A percentile compares a stretch with the other conserved stretches of the same genome.
phyloP scores from a whole-genome alignment of 2,113 vertebrate genomes.

The Pseudopipra pipra region DNA sequence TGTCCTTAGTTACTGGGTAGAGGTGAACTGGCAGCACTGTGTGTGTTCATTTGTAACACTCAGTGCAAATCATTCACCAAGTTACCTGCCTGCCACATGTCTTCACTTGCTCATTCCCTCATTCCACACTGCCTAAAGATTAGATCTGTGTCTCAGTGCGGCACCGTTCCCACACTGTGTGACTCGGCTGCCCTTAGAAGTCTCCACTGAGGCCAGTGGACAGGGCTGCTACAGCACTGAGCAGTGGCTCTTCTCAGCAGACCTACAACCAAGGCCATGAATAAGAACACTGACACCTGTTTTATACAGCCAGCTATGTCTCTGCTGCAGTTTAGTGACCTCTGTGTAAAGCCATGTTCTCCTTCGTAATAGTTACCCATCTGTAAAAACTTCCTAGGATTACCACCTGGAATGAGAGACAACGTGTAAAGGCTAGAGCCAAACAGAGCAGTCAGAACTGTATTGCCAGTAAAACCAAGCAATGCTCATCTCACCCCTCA shows the following conservation, averaged over 20 bases:
- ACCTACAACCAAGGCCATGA: fast-evolving
- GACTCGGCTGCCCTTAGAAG: not conserved
- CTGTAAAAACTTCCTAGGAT: not conserved
- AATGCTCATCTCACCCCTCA: not conserved
- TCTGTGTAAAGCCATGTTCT: not conserved
- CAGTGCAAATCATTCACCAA: not conserved
- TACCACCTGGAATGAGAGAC: not conserved
- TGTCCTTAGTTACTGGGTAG: not conserved
- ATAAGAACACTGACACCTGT: not conserved
- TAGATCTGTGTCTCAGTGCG: not conserved
- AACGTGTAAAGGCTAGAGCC: not conserved
- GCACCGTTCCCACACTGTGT: not conserved
- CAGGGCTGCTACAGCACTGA: not conserved
- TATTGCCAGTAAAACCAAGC: not conserved
- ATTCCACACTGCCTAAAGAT: not conserved
- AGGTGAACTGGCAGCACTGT: not conserved
- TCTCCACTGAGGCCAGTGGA: not conserved
- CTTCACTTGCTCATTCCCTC: not conserved
- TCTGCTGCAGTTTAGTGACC: not conserved
- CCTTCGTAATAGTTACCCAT: not conserved
- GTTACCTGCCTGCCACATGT: not conserved
- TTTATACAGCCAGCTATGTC: not conserved
- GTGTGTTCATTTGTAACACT: not conserved
- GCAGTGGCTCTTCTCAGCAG: not conserved
- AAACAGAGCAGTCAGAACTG: not conserved